Conservation (phyloP, 1,140 invertebrate species). For the Dryas iulia region DNA sequence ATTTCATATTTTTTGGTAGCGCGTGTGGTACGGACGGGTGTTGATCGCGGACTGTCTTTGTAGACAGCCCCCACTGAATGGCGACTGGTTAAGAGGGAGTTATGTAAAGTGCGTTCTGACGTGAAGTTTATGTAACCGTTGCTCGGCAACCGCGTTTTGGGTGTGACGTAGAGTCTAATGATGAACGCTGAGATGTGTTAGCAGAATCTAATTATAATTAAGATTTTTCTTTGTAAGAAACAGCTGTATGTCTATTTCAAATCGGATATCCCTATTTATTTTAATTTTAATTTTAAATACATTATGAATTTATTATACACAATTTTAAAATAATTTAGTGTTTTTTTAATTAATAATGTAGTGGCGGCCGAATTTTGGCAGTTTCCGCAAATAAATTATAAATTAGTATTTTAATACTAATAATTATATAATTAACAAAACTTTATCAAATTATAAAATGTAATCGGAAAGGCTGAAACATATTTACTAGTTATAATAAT, state of each 20-base stretch:
- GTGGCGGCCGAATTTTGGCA: no score
- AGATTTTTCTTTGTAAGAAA: no score
- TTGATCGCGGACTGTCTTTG: constrained; percentile 45
- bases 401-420: no score
- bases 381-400: no score
- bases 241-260: neutral
- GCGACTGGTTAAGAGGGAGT: constrained; percentile 35
- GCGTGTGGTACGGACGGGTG: constrained; percentile 34
- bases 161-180: constrained; percentile 25
- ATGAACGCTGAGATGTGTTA: neutral
- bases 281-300: no score
- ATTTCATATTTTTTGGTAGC: constrained; percentile 23
- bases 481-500: no score
- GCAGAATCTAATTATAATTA: neutral
- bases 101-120: constrained; percentile 60
- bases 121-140: constrained; percentile 54
- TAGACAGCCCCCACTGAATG: constrained; percentile 37
- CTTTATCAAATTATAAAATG: no score
- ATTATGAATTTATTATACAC: no score
- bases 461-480: no score
- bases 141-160: constrained; percentile 45
- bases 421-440: no score
- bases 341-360: neutral
- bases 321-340: no score
- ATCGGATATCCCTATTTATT: neutral